Conservation (phyloP, 2,797 vertebrate species). For the Acestrorhynchus altus region DNA sequence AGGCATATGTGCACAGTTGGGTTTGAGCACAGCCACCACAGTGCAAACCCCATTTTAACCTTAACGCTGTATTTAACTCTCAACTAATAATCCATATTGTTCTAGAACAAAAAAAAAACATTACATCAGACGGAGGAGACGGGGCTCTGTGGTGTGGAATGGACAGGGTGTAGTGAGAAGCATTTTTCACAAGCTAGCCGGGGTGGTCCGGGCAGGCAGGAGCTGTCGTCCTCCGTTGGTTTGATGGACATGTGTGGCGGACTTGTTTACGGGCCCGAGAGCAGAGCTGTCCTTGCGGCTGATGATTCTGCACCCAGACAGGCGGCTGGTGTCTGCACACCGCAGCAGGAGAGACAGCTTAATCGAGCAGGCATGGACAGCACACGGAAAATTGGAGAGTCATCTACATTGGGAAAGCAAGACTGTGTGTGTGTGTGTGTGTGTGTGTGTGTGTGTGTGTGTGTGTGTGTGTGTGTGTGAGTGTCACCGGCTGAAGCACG, state of each 20-base stretch:
- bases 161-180: slow-evolving; percentile 13
- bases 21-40: not conserved
- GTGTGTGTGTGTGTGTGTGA: not conserved
- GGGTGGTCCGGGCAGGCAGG: slow-evolving; percentile 12
- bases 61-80: slow-evolving; percentile 35
- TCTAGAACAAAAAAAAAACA: slow-evolving; percentile 30
- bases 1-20: not conserved
- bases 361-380: slow-evolving; percentile 53
- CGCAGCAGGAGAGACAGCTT: slow-evolving; percentile 48
- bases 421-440: not conserved
- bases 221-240: slow-evolving; percentile 49
- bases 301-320: slow-evolving; percentile 45
- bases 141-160: slow-evolving; percentile 15
- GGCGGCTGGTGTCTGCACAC: slow-evolving; percentile 39
- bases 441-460: not conserved
- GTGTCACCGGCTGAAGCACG: slow-evolving; percentile 23
- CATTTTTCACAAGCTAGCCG: slow-evolving; percentile 26
- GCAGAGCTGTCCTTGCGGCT: slow-evolving; percentile 45
- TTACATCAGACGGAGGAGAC: slow-evolving; percentile 9
- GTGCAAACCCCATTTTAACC: slow-evolving; percentile 19
- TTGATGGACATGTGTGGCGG: slow-evolving; percentile 53
- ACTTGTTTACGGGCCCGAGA: slow-evolving; percentile 53
- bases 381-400: slow-evolving; percentile 40
- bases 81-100: slow-evolving; percentile 44
- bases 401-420: slow-evolving; percentile 51